Percentiles rank a stretch among this genome's conserved stretches.
Conservation (phyloP, 2,113 vertebrate species). For the Dolichallabes microphthalmus region DNA sequence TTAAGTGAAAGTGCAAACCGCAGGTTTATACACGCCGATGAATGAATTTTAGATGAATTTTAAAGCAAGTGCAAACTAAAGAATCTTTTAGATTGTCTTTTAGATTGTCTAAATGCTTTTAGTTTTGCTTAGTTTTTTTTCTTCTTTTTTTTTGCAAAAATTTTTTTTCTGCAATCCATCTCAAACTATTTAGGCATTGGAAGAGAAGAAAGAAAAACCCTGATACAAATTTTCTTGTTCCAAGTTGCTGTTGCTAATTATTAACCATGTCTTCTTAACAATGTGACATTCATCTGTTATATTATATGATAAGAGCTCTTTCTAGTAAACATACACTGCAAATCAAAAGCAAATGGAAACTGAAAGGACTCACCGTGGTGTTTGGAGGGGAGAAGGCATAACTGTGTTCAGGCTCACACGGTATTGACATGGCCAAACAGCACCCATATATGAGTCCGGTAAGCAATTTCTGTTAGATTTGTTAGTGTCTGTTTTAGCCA, state of each 20-base stretch:
- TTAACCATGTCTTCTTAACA: neutral
- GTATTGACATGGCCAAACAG: conserved; percentile 29
- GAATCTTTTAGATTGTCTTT: neutral
- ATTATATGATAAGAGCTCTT: neutral
- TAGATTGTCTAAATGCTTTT: neutral
- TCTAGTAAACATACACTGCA: neutral
- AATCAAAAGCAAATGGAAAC: neutral
- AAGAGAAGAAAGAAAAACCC: neutral
- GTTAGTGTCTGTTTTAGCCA: neutral
- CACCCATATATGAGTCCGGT: conserved; percentile 26
- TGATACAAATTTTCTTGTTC: neutral
- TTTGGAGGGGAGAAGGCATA: neutral
- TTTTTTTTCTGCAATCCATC: neutral
- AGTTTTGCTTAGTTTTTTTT: neutral
- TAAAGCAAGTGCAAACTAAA: neutral
- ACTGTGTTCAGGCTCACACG: neutral
- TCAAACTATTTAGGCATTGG: neutral
- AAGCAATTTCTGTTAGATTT: neutral
- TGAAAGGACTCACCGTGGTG: neutral
- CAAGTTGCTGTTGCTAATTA: neutral
- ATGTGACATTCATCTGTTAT: neutral
- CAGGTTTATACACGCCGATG: too few relatives aligned
- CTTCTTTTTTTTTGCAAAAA: neutral
- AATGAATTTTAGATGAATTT: too few relatives aligned
- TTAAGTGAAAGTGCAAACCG: too few relatives aligned